These are phyloP conservation scores for Pemphredon lugubris DNA, from an alignment of 2,888 invertebrate genomes.

Conservation along the genomic window DNA sequence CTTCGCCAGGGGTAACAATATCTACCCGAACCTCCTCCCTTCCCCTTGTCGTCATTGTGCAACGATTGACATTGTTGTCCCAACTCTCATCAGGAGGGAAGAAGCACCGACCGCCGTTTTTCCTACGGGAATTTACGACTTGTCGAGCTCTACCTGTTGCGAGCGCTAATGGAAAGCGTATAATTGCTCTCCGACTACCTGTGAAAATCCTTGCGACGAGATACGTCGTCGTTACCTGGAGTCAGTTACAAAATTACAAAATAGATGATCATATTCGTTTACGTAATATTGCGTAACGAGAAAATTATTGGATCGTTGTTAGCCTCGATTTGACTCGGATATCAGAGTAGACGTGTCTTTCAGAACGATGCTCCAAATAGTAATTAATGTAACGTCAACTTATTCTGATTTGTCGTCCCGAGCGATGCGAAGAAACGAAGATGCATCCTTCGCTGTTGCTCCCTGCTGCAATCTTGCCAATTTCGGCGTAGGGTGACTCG, in stretches of 20 bases:
- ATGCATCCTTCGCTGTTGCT: not conserved
- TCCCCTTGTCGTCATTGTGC: slow-evolving; percentile 35
- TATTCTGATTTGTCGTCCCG: not conserved
- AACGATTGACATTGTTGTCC: slow-evolving; percentile 62
- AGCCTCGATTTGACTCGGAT: not conserved
- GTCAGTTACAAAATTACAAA: too few species aligned
- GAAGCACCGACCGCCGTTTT: slow-evolving; percentile 18
- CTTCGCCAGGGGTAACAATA: not conserved
- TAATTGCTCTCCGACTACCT: slow-evolving; percentile 35
- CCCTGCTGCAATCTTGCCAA: not conserved
- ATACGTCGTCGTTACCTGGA: not conserved
- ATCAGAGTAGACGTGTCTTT: not conserved
- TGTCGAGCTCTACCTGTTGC: slow-evolving; percentile 35
- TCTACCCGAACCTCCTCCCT: slow-evolving; percentile 5
- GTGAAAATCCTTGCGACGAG: slow-evolving; percentile 1
- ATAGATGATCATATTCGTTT: too few species aligned
- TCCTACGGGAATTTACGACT: slow-evolving; percentile 36
- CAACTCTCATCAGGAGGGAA: slow-evolving; percentile 68
- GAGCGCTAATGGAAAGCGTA: slow-evolving; percentile 30
- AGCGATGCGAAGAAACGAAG: not conserved
- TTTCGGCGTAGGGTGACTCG: slow-evolving; percentile 11
- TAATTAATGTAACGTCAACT: too few species aligned
- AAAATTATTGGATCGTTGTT: too few species aligned
- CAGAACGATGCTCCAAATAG: too few species aligned
- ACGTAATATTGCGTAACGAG: too few species aligned